Base-by-base conservation (phyloP, 2,888 invertebrate species). In the Spilosoma lubricipeda region DNA sequence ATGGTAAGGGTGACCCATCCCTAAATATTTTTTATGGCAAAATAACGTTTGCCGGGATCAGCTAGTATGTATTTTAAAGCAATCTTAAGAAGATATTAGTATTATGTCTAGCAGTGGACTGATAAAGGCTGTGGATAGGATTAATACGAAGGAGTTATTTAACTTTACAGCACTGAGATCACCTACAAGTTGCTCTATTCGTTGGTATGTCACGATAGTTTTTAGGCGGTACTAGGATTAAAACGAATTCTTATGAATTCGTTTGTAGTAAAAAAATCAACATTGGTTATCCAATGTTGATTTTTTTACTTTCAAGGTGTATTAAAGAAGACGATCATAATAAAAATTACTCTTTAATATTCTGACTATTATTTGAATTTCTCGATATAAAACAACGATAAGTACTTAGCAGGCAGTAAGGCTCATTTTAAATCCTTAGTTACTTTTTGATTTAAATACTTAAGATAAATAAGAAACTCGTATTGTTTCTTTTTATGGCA, bases 401-500 rank as follows among this genome's bases (percentile, higher is more conserved):
- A n/a, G 13, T 13, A 27, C 13, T n/a, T n/a, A 59, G 4, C 13
- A 13, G 0, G 13, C 11, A 15, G n/a, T 27, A 56, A 64, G 33
- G 64, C 20, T 36, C 13, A 39, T 18, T 30, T 15, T 5, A n/a
- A 27, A 67, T 67, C 27, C 18, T 42, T 13, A 45, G 27, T 30
- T 20, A 45, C 30, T 9, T n/a, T 30, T n/a, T 48, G 45, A 36
- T 30, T 48, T n/a, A 18, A 18, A n/a, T 45, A 42, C 18, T 42
- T 7, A 11, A 15, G 7, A 42, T 27, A 67, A 27, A 45, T 27
- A 5, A 36, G 52, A 45, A 42, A 33, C 3, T 39, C 20, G 11
- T 30, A 70, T 63, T 70, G 70, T 42, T 30, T 70, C 39, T 48
- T 68, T 64, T 48, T 9, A 66, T 82, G 83, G 75, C 83, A 85